phyloP scores from a whole-genome alignment of 2,888 invertebrate genomes.

The Carterocephalus palaemon region DNA sequence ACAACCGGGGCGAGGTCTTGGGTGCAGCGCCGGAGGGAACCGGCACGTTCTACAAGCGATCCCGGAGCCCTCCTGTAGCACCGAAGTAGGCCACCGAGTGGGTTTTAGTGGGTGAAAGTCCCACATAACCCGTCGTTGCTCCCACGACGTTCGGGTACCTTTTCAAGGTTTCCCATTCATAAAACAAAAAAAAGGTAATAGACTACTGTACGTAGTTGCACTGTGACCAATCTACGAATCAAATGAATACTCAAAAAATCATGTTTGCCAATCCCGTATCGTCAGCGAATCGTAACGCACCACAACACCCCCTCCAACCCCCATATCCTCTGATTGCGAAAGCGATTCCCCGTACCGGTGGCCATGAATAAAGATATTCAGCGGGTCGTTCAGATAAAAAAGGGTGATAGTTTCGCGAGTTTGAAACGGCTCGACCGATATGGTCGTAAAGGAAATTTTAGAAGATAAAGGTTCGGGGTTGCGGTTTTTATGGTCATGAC shows the following conservation, averaged over 20 bases:
- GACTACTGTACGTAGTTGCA: too few relatives aligned
- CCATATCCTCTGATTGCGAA: slow-evolving; percentile 6
- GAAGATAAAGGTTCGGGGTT: background rate
- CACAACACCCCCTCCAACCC: background rate
- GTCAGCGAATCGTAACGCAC: slow-evolving; percentile 2
- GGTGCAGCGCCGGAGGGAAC: too few relatives aligned
- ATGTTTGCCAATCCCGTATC: slow-evolving; percentile 1
- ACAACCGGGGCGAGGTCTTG: too few relatives aligned
- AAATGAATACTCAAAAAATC: background rate
- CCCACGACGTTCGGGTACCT: too few relatives aligned
- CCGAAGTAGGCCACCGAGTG: too few relatives aligned
- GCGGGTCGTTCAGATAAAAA: slow-evolving; percentile 10
- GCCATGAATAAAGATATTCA: slow-evolving; percentile 14
- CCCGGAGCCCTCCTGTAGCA: too few relatives aligned
- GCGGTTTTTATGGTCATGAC: background rate
- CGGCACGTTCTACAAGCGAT: too few relatives aligned
- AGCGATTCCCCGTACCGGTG: slow-evolving; percentile 8
- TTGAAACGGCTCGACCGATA: slow-evolving; percentile 9
- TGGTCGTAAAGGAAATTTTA: slow-evolving; percentile 4
- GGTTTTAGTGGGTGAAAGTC: too few relatives aligned
- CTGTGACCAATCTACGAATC: too few relatives aligned
- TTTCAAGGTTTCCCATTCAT: too few relatives aligned
- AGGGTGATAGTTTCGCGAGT: slow-evolving; percentile 5
- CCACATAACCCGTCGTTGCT: too few relatives aligned
- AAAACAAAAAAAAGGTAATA: too few relatives aligned